Evolutionary conservation across 2,113 vertebrate genomes (phyloP).

Genomic region (Megaleporinus macrocephalus): DNA sequence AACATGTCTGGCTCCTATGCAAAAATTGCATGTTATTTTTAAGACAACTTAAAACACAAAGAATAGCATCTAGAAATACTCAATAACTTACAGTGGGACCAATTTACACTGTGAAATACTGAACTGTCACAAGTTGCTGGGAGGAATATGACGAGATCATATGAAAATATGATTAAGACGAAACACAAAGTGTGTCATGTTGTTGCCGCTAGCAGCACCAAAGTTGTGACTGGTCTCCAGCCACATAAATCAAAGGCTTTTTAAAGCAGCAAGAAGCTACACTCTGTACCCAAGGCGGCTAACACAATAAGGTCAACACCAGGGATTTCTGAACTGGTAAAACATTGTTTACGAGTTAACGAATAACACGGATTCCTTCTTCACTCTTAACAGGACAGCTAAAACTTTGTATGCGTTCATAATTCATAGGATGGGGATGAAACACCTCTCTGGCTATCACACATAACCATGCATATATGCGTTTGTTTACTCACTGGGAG

Average conservation of each 20-base stretch:
- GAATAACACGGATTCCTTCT: background rate
- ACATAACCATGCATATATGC: conserved; percentile 4
- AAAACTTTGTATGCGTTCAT: background rate
- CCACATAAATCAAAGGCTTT: conserved; percentile 36
- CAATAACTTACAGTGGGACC: background rate
- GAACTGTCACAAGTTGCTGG: background rate
- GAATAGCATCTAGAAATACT: background rate
- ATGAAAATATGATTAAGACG: background rate
- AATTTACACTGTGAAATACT: conserved; percentile 1
- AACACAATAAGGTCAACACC: background rate
- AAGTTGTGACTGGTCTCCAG: conserved; percentile 31
- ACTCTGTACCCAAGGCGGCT: conserved; percentile 17
- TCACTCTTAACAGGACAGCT: background rate
- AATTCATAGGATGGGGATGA: background rate
- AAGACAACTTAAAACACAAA: background rate
- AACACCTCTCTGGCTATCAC: background rate
- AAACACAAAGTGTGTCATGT: conserved; percentile 31
- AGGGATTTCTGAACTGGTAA: conserved; percentile 9
- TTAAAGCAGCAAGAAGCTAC: background rate
- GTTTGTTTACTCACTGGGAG: conserved; percentile 80
- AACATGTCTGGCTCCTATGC: too few relatives aligned
- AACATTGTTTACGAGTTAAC: background rate
- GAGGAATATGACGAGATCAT: background rate
- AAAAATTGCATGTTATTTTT: too few relatives aligned
- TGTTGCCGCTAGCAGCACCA: conserved; percentile 7